Evolutionary conservation across 2,113 vertebrate species (phyloP), one percentile per base, ranked within the genome.

Genomic region (Hemicordylus capensis): DNA sequence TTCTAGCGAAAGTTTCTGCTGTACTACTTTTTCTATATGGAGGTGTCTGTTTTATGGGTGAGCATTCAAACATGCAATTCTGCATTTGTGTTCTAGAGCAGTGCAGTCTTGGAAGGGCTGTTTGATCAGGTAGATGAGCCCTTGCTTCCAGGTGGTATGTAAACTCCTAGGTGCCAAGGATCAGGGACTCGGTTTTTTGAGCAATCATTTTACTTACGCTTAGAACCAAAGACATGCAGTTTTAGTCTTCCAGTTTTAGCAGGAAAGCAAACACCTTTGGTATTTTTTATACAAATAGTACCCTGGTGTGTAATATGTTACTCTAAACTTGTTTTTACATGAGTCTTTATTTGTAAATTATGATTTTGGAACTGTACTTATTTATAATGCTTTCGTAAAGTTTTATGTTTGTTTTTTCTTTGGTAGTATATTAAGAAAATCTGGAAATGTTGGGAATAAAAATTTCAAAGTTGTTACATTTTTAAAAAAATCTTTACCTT

Each of bases 331-430:
- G 28, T 95, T 96, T 95, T 93, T 96, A 95, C 86, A 91, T 91
- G 92, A 90, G 89, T 96, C 92, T 95, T 90, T 95, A 96, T 96
- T 96, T 96, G 95, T 96, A 96, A 95, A 94, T 96, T 96, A 96
- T 93, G 89, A 88, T 87, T 90, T 80, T 87, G 91, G 90, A 93
- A 81, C 86, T 95, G 93, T 95, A 94, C 94, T 95, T 95, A 97
- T 97, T 97, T 97, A 97, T 97, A 93, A 96, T 86, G 79, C 90
- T 89, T 89, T 93, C 92, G 84, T 85, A 91, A 91, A 85, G 24
- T 86, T 87, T 89, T 0, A 6, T 58, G 22, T 26, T 51, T n/a
- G n/a, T n/a, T n/a, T n/a, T 34, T 81, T 76, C 51, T 91, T 92
- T 0, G 0, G 91, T 94, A 92, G 93, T 80, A 84, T 87, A 88